Evolutionary conservation across 2,113 vertebrate genomes (phyloP).

Genomic region (Pavo muticus): DNA sequence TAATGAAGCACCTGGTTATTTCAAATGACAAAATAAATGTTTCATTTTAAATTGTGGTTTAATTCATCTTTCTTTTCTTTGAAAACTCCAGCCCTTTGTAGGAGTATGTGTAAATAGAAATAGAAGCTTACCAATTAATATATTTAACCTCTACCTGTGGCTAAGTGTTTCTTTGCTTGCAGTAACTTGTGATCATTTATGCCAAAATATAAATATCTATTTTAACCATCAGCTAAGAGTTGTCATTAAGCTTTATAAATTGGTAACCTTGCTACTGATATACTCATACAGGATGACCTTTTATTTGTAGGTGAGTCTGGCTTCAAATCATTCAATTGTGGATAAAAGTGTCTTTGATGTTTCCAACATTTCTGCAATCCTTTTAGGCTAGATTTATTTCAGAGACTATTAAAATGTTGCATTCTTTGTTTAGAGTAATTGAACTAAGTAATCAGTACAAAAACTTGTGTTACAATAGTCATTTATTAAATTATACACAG

Average conservation of each 20-base stretch:
- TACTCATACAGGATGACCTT: conserved; percentile 7
- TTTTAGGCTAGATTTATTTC: conserved; percentile 52
- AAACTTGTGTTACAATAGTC: conserved; percentile 36
- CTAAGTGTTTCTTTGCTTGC: neutral
- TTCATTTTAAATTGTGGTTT: neutral
- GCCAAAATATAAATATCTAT: neutral
- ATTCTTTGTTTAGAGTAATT: conserved; percentile 69
- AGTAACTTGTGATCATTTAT: neutral
- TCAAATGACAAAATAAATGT: neutral
- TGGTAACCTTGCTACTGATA: conserved; percentile 31
- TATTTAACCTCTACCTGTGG: conserved; percentile 14
- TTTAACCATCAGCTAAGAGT: conserved; percentile 17
- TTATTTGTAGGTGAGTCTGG: conserved; percentile 44
- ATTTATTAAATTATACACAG: conserved; percentile 70
- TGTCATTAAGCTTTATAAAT: conserved; percentile 49
- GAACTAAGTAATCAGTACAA: conserved; percentile 64
- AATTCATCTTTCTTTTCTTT: neutral
- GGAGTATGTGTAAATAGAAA: neutral
- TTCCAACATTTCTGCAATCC: conserved; percentile 45
- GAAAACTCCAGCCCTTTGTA: neutral
- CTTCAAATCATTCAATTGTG: conserved; percentile 29
- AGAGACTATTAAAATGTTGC: conserved; percentile 12
- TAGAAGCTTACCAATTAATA: neutral
- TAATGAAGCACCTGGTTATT: neutral
- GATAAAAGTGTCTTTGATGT: conserved; percentile 23